Conservation (phyloP, 2,797 vertebrate species). For the Picus viridis region DNA sequence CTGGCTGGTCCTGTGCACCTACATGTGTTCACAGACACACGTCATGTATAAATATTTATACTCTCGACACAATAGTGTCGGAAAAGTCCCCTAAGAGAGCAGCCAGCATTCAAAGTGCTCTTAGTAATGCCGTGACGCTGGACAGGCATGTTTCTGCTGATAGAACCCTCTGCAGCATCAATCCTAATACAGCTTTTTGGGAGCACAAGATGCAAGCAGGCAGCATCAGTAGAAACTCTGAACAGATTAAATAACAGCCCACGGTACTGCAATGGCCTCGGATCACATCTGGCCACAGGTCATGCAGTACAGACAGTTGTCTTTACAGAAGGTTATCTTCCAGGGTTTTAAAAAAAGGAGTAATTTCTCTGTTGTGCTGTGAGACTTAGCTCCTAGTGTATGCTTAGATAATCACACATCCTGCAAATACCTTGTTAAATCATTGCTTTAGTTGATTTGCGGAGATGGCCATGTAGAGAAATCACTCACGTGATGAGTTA, state of each 20-base stretch:
- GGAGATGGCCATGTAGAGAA: background rate
- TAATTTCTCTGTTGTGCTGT: background rate
- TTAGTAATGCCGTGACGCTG: conserved; percentile 51
- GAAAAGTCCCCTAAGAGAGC: conserved; percentile 44
- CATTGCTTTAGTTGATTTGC: background rate
- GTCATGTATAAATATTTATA: conserved; percentile 72
- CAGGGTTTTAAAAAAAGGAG: background rate
- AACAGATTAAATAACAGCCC: background rate
- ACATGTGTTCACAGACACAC: conserved; percentile 3
- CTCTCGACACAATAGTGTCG: conserved; percentile 1
- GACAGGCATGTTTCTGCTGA: conserved; percentile 18
- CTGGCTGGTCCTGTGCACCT: conserved; percentile 17
- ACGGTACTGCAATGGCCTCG: background rate
- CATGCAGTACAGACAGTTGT: background rate
- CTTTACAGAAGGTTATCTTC: background rate
- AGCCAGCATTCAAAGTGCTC: conserved; percentile 40
- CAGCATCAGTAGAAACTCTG: background rate
- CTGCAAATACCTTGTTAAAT: background rate
- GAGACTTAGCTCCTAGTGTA: background rate
- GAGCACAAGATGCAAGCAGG: background rate
- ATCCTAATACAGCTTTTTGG: background rate
- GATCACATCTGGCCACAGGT: background rate
- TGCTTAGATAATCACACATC: background rate
- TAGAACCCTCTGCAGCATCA: conserved; percentile 5
- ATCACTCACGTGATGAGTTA: background rate